Base-by-base conservation (phyloP, 1,140 invertebrate species). In the Musca domestica region DNA sequence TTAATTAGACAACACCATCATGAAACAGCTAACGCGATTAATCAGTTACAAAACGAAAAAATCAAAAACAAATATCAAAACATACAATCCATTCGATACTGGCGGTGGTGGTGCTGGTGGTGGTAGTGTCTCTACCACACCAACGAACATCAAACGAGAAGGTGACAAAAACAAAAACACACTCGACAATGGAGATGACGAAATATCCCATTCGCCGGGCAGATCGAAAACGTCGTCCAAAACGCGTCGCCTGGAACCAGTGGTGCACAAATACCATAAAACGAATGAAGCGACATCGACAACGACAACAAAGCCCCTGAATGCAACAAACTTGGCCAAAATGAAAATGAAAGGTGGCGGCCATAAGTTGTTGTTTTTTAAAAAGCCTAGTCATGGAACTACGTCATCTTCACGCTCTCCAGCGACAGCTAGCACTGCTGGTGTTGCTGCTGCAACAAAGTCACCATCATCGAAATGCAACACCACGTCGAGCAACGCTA, bases 21-120 rank as follows among this genome's bases (percentile, higher is more conserved):
- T 70, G 69, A 70, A 70, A 64, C 67, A 70, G 48, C 46, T 70
- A 12, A 67, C 66, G 30, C 69, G 65, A 46, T 64, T 64, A 67
- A 34, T 70, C 20, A 63, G 46, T 47, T 41, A 49, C 51, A 70
- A 70, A 67, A 67, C 34, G 58, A 70, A 70, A 48, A 66, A 67
- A 64, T 15, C 10, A 6, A 70, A 70, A 64, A 41, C 34, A 10
- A 58, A 63, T 46, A 17, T 58, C 30, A 54, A 67, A 64, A 61
- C 27, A 12, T 70, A 70, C 64, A 70, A 70, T 52, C 52, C 58
- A 41, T 64, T 70, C 27, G 61, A 30, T 54, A 41, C 27, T 30
- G 68, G 54, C 20, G 49, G 15, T 19, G 27, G 17, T 54, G 64
- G 51, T 17, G 61, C 54, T 20, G n/a, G 49, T 10, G 23, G 23